Evolutionary conservation across 2,888 invertebrate genomes (phyloP).

Genomic region (Tenthredo scrophulariae): DNA sequence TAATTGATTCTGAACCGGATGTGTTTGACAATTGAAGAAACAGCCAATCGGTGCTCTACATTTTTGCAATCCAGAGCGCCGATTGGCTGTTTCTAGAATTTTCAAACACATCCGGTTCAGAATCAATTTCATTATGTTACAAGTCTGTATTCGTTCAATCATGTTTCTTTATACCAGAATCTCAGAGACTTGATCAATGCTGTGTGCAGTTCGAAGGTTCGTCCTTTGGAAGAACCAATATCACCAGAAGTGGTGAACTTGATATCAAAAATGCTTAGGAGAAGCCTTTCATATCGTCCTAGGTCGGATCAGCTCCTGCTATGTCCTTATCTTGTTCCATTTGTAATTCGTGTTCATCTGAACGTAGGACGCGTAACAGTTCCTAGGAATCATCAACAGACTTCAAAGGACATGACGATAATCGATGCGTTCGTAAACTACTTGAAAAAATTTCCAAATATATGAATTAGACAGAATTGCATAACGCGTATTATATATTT

Average conservation of each 20-base stretch:
- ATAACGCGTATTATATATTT: no score
- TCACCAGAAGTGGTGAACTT: constrained; percentile 64
- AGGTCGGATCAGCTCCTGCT: constrained; percentile 68
- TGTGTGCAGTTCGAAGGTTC: constrained; percentile 62
- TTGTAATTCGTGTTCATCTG: constrained; percentile 65
- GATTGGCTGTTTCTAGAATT: no score
- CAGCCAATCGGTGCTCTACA: no score
- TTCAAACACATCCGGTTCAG: no score
- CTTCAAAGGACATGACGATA: neutral
- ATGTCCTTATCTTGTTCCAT: constrained; percentile 67
- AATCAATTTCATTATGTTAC: no score
- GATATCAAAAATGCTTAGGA: constrained; percentile 71
- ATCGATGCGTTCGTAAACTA: constrained; percentile 47
- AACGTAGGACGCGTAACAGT: constrained; percentile 67
- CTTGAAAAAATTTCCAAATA: constrained; percentile 48
- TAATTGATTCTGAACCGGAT: no score
- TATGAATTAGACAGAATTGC: constrained; percentile 59
- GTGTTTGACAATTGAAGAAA: no score
- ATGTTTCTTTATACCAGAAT: constrained; percentile 56
- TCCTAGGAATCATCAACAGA: constrained; percentile 6
- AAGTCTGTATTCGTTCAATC: neutral
- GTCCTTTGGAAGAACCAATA: constrained; percentile 56
- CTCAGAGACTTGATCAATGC: constrained; percentile 63
- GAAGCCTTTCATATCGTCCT: constrained; percentile 66
- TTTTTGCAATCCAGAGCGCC: no score